Base-by-base conservation (phyloP, 1,140 invertebrate species). In the Bombus soroeensis region DNA sequence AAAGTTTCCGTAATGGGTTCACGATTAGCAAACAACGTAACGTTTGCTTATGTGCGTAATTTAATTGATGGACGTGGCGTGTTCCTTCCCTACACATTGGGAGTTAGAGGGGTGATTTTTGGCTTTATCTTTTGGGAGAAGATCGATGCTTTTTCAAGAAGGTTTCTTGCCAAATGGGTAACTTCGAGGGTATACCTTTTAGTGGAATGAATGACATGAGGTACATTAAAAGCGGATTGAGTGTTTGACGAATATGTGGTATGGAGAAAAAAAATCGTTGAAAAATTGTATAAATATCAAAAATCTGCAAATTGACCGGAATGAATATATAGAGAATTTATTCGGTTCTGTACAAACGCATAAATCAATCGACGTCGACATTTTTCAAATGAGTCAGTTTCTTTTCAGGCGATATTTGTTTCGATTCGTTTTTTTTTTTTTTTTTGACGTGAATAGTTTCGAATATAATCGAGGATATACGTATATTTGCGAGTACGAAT, bases 41-140 rank as follows among this genome's bases (percentile, higher is more conserved):
- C 81, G 79, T 71, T 81, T 71, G 68, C 79, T 81, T 80, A 80
- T 80, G 79, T 41, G 79, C 68, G 79, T 81, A 81, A 81, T 81
- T 81, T 81, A 72, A 72, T 72, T 59, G 79, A 81, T 71, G 68
- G 68, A 62, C 79, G 47, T 57, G 53, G 79, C 47, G 47, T 81
- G 78, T 28, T 18, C 32, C 34, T 34, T 37, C 66, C 10, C 9
- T 3, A 22, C 34, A 18, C 18, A 6, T 10, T 25, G 12, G 18
- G 2, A 13, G 18, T 25, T 25, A 13, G n/a, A 25, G 28, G n/a
- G 25, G 25, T 72, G 9, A 5, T 32, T n/a, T 66, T 18, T 32
- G n/a, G 8, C 13, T 66, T 34, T 18, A 32, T 66, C 32, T 66
- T 66, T 34, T 34, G 25, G 10, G 32, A 71, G 15, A 34, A 74